Evolutionary conservation across 2,113 vertebrate genomes (phyloP).

Genomic region (Malurus cyaneus): DNA sequence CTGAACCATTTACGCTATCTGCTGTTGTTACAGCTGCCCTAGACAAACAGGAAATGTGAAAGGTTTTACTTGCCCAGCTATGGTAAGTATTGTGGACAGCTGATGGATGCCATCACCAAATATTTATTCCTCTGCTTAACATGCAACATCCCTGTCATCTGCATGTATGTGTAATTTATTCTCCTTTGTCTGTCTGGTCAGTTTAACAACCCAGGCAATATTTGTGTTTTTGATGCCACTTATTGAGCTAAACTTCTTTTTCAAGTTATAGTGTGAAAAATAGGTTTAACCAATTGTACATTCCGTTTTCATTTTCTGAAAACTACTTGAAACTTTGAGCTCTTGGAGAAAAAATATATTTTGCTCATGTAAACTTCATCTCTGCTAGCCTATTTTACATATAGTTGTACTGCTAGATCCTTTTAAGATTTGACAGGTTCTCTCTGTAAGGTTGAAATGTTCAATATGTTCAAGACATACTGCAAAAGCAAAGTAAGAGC

Average conservation of each 20-base stretch:
- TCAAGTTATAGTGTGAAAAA: not conserved
- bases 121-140: not conserved
- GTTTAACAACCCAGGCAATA: not conserved
- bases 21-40: slow-evolving; percentile 20
- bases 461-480: not conserved
- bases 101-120: not conserved
- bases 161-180: not conserved
- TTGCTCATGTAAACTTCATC: not conserved
- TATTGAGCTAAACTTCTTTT: not conserved
- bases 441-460: not conserved
- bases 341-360: not conserved
- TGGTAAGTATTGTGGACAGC: not conserved
- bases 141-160: not conserved
- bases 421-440: not conserved
- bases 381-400: not conserved
- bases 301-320: not conserved
- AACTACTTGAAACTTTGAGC: not conserved
- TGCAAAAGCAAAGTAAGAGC: not conserved
- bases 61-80: not conserved
- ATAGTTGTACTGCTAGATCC: not conserved
- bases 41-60: not conserved
- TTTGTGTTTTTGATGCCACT: not conserved
- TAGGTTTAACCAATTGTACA: not conserved
- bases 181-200: not conserved
- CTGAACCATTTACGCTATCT: not conserved